Conservation (phyloP, 2,797 vertebrate species). For the Atherinosoma microstoma region DNA sequence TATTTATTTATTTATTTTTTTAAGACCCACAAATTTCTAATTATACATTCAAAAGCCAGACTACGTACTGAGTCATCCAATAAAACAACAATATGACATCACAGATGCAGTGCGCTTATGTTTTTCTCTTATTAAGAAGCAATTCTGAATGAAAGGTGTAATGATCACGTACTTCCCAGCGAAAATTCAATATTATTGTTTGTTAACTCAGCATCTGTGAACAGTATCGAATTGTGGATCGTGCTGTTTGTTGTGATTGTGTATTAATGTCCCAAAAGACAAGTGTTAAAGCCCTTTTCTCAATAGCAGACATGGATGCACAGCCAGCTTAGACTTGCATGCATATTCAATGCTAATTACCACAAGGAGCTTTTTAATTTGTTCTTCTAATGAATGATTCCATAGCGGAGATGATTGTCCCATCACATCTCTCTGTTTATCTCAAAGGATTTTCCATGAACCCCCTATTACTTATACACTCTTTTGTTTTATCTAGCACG, state of each 20-base stretch:
- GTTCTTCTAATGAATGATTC: conserved; percentile 50
- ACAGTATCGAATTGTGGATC: conserved; percentile 1
- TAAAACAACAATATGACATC: background rate
- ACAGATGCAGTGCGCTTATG: background rate
- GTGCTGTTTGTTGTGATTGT: conserved; percentile 18
- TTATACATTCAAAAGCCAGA: conserved; percentile 4
- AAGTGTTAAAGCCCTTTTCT: conserved; percentile 34
- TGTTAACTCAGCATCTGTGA: conserved; percentile 32
- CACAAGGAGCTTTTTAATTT: conserved; percentile 46
- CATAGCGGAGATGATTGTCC: conserved; percentile 50
- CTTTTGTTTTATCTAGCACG: conserved; percentile 24
- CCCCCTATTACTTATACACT: conserved; percentile 33
- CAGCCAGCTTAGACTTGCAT: conserved; percentile 20
- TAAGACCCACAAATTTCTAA: conserved; percentile 17
- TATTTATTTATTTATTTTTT: background rate
- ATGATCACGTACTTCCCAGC: conserved; percentile 14
- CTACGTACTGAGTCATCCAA: background rate
- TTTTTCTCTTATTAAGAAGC: conserved; percentile 6
- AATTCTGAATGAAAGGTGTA: conserved; percentile 12
- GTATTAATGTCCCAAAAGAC: conserved; percentile 40
- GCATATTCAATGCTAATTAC: conserved; percentile 56
- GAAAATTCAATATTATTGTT: conserved; percentile 16
- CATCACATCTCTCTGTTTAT: conserved; percentile 9
- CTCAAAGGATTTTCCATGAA: conserved; percentile 30
- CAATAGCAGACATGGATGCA: conserved; percentile 32